phyloP scores from a whole-genome alignment of 2,113 vertebrate species.

The Trichomycterus rosablanca region DNA sequence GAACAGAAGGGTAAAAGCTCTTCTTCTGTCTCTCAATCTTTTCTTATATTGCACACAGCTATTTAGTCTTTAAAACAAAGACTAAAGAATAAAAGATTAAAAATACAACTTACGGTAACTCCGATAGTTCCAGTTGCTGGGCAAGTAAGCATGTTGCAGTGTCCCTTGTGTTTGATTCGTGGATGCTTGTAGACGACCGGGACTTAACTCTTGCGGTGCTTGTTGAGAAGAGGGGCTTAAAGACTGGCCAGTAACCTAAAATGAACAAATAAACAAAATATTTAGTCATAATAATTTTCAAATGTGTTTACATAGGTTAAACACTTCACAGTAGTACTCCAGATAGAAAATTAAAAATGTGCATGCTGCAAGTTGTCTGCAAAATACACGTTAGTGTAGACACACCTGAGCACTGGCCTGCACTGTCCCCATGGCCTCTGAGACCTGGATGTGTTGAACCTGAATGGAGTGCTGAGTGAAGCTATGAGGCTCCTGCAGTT shows the following conservation, averaged over 20 bases:
- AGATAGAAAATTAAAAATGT: background rate
- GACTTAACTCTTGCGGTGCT: slow-evolving; percentile 80
- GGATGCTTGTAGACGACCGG: slow-evolving; percentile 76
- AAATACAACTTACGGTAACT: slow-evolving; percentile 91
- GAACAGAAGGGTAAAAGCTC: no score
- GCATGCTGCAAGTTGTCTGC: background rate
- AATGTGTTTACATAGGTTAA: no score
- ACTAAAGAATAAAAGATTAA: no score
- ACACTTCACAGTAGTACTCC: background rate
- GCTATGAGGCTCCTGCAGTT: slow-evolving; percentile 88
- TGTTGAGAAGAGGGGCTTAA: slow-evolving; percentile 86
- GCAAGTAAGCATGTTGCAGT: slow-evolving; percentile 87
- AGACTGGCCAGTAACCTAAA: slow-evolving; percentile 78
- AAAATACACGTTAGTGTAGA: background rate
- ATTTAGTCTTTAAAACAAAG: no score
- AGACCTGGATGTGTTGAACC: slow-evolving; percentile 94
- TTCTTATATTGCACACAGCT: no score
- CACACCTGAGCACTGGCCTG: slow-evolving; percentile 70
- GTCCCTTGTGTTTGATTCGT: slow-evolving; percentile 68
- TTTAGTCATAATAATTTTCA: no score
- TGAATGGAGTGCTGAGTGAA: slow-evolving; percentile 95
- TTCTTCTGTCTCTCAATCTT: no score
- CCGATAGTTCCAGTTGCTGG: slow-evolving; percentile 89
- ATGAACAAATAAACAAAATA: background rate
- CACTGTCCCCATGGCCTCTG: slow-evolving; percentile 70